phyloP scores from a whole-genome alignment of 2,113 vertebrate genomes.

The Syrmaticus mikado region DNA sequence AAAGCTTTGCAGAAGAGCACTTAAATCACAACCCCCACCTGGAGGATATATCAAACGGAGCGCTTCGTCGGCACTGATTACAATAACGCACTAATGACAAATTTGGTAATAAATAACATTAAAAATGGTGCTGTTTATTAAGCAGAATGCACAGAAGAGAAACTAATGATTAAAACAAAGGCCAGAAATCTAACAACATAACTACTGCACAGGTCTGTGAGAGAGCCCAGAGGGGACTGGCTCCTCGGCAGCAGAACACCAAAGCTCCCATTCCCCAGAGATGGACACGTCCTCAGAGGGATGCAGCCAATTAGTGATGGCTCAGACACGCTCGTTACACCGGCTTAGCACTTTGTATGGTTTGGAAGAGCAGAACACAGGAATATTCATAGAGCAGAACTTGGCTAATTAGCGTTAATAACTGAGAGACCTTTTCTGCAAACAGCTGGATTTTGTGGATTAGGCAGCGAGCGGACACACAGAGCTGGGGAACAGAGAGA shows the following conservation, averaged over 20 bases:
- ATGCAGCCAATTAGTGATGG: not conserved
- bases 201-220: accelerated
- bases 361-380: not conserved
- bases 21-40: not conserved
- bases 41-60: not conserved
- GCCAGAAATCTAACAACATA: not conserved
- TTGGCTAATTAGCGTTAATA: not conserved
- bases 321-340: not conserved
- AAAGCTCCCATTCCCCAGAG: not conserved
- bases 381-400: not conserved
- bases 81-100: not conserved
- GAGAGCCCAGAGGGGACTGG: accelerated
- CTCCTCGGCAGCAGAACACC: not conserved
- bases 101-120: not conserved
- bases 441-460: not conserved
- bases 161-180: not conserved
- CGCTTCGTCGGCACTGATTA: not conserved
- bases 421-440: not conserved
- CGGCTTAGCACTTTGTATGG: not conserved
- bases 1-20: not conserved
- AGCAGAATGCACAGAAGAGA: not conserved
- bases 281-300: not conserved
- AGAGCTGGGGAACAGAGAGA: not conserved
- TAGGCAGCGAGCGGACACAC: accelerated
- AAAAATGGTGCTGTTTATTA: not conserved